A percentile compares a stretch with the other conserved stretches of the same genome.
phyloP scores from a whole-genome alignment of 2,888 invertebrate genomes.

The Dasysyrphus albostriatus region DNA sequence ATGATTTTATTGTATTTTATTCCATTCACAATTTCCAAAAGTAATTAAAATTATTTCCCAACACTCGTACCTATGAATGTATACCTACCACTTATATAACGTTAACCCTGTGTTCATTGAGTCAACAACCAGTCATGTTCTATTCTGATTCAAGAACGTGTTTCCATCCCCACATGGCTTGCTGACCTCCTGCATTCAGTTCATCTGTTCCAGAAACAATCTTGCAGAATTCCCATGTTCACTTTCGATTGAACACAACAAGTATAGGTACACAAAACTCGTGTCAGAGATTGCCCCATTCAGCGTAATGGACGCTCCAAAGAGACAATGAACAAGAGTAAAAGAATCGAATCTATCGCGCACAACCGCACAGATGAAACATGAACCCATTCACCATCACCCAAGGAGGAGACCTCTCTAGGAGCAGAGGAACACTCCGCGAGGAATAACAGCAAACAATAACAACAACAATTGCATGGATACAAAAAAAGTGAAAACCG shows the following conservation, averaged over 20 bases:
- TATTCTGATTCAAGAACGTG: conserved; percentile 46
- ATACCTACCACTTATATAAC: not conserved
- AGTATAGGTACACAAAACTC: conserved; percentile 71
- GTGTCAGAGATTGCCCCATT: conserved; percentile 75
- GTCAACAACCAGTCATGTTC: conserved; percentile 45
- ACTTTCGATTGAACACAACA: conserved; percentile 69
- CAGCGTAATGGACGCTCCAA: conserved; percentile 70
- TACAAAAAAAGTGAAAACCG: conserved; percentile 74
- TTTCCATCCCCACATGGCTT: conserved; percentile 58
- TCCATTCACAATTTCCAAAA: conserved; percentile 6
- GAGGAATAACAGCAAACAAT: not conserved
- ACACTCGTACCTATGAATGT: not conserved
- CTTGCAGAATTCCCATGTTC: conserved; percentile 67
- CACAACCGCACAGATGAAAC: conserved; percentile 64
- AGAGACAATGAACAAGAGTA: conserved; percentile 70
- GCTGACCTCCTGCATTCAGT: conserved; percentile 67
- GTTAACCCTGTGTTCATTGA: conserved; percentile 22
- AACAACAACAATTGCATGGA: conserved; percentile 18
- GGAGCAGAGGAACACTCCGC: conserved; percentile 46
- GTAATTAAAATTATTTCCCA: conserved; percentile 65
- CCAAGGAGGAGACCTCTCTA: conserved; percentile 47
- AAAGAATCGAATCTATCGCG: conserved; percentile 66
- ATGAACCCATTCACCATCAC: conserved; percentile 62
- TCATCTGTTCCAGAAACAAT: conserved; percentile 36
- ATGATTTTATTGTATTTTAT: not conserved